These are phyloP conservation scores for Cherax destructor DNA, from an alignment of 1,140 invertebrate genomes.

Conservation along the genomic window DNA sequence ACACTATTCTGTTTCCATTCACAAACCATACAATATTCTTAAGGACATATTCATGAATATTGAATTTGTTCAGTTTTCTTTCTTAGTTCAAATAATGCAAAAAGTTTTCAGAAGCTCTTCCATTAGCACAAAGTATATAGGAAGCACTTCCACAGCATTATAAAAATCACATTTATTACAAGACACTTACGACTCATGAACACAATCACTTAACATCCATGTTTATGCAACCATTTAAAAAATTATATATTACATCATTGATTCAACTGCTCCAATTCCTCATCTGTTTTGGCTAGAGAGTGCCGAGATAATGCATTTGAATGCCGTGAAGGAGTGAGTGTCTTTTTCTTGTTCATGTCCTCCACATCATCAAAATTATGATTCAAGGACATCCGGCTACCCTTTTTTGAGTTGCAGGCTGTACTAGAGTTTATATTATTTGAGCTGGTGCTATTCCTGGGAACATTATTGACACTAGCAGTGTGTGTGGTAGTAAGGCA, in stretches of 20 bases:
- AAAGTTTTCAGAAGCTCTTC: not conserved
- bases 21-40: too few relatives aligned
- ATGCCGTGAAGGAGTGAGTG: slow-evolving; percentile 8
- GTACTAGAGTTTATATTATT: slow-evolving; percentile 10
- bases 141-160: not conserved
- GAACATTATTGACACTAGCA: slow-evolving; percentile 28
- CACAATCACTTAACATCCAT: not conserved
- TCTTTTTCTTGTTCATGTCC: slow-evolving; percentile 46
- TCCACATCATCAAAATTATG: slow-evolving; percentile 56
- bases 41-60: not conserved
- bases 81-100: not conserved
- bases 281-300: slow-evolving; percentile 53
- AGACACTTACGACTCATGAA: slow-evolving; percentile 6
- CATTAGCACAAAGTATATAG: slow-evolving; percentile 6
- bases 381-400: slow-evolving; percentile 50
- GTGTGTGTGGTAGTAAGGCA: slow-evolving; percentile 48
- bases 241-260: slow-evolving; percentile 7
- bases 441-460: slow-evolving; percentile 17
- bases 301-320: slow-evolving; percentile 31
- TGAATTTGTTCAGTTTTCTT: not conserved
- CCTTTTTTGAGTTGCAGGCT: slow-evolving; percentile 27
- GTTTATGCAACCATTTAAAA: not conserved
- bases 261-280: slow-evolving; percentile 54
- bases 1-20: not conserved
- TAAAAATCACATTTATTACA: not conserved